These are phyloP conservation scores for Mirounga angustirostris DNA, from an alignment of 2,113 vertebrate species.

Conservation along the genomic window DNA sequence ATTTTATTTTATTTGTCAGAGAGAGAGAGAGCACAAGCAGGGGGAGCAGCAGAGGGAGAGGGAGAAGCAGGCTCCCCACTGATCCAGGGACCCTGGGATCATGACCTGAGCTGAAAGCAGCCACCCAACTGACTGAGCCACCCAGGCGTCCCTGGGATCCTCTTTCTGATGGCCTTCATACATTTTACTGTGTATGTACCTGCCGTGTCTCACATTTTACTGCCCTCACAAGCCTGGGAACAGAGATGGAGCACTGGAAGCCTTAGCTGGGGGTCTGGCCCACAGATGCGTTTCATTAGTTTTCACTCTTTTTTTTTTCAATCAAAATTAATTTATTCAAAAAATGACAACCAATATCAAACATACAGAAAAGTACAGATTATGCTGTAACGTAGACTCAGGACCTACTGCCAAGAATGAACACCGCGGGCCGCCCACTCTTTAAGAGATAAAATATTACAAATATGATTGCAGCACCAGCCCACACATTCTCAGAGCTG, in stretches of 20 bases:
- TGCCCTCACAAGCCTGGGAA: neutral
- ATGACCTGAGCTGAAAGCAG: too few relatives aligned
- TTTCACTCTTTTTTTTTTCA: neutral
- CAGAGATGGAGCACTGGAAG: neutral
- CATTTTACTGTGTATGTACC: neutral
- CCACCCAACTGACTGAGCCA: too few relatives aligned
- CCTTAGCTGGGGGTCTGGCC: neutral
- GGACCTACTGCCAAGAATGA: neutral
- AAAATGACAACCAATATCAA: neutral
- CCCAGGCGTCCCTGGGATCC: too few relatives aligned
- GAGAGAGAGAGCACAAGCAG: too few relatives aligned
- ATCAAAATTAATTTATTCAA: neutral
- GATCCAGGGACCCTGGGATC: too few relatives aligned
- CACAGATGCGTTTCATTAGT: neutral
- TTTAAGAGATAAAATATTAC: neutral
- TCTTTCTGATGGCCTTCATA: neutral
- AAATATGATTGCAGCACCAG: neutral
- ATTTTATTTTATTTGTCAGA: too few relatives aligned
- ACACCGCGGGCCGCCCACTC: rapidly evolving
- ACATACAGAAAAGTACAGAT: neutral
- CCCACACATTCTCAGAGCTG: neutral
- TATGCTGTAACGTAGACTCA: neutral
- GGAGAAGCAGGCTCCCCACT: too few relatives aligned
- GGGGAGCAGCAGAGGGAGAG: too few relatives aligned
- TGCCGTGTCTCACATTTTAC: rapidly evolving